Evolutionary conservation across 2,888 invertebrate species (phyloP).

Genomic region (Crioceris asparagi): DNA sequence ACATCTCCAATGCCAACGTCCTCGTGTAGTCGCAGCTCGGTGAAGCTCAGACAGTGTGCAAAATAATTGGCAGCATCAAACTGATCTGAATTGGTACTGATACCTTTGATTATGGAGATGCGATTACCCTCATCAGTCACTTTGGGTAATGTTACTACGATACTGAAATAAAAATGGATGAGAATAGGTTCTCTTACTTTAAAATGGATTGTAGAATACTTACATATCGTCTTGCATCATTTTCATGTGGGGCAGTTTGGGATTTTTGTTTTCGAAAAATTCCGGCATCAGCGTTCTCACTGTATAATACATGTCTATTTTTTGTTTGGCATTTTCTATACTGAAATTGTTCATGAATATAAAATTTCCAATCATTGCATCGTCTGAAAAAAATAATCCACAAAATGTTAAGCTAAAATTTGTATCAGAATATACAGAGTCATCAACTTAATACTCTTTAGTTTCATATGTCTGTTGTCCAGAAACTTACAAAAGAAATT

Average conservation of each 20-base stretch:
- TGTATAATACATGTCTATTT: conserved; percentile 12
- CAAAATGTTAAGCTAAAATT: no score
- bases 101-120: conserved; percentile 2
- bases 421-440: no score
- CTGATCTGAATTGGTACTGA: conserved; percentile 1
- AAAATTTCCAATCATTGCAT: conserved; percentile 9
- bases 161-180: not conserved
- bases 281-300: conserved; percentile 12
- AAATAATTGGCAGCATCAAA: conserved; percentile 1
- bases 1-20: conserved; percentile 10
- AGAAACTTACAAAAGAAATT: no score
- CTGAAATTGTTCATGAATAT: conserved; percentile 12
- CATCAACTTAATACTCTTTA: no score
- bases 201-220: conserved; percentile 3
- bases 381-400: conserved; percentile 6
- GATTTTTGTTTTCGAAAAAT: conserved; percentile 10
- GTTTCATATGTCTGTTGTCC: no score
- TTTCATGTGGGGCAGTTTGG: conserved; percentile 5
- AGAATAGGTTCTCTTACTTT: not conserved
- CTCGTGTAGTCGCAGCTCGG: conserved; percentile 9
- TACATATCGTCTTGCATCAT: conserved; percentile 7
- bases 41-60: conserved; percentile 6
- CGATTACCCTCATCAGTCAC: conserved; percentile 4
- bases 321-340: conserved; percentile 10
- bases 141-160: conserved; percentile 4